Conservation (phyloP, 1,140 invertebrate species). For the Microvelia longipes region DNA sequence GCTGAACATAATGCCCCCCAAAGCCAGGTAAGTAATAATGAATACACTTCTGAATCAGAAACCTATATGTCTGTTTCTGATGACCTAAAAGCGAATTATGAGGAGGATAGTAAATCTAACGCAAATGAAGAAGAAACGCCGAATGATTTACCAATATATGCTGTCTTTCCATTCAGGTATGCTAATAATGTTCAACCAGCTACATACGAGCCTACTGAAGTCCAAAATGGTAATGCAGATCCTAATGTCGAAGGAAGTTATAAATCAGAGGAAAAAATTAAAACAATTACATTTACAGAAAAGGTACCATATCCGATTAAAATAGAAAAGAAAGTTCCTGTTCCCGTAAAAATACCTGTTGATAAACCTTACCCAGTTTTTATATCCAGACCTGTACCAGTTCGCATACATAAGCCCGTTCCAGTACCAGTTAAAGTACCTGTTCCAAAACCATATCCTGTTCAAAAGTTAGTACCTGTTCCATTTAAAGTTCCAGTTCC, state of each 20-base stretch:
- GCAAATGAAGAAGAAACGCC: too few relatives aligned
- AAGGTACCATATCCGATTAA: neutral
- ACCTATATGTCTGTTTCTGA: too few relatives aligned
- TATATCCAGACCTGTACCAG: neutral
- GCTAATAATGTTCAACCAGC: too few relatives aligned
- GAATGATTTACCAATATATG: too few relatives aligned
- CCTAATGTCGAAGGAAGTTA: neutral
- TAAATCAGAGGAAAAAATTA: neutral
- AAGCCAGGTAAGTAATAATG: too few relatives aligned
- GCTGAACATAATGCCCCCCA: too few relatives aligned
- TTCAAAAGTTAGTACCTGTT: neutral
- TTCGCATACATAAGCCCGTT: neutral
- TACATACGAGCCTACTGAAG: too few relatives aligned
- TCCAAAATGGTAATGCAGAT: too few relatives aligned
- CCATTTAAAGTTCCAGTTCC: neutral
- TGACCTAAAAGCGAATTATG: too few relatives aligned
- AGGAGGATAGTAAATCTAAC: too few relatives aligned
- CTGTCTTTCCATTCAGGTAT: too few relatives aligned
- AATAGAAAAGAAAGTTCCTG: neutral
- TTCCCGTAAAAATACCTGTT: neutral
- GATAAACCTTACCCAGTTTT: neutral
- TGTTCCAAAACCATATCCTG: neutral
- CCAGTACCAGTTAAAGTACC: neutral
- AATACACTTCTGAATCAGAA: too few relatives aligned
- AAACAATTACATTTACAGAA: neutral